Evolutionary conservation across 2,113 vertebrate species (phyloP), one percentile per base, ranked within the genome.

Genomic region (Helogale parvula): DNA sequence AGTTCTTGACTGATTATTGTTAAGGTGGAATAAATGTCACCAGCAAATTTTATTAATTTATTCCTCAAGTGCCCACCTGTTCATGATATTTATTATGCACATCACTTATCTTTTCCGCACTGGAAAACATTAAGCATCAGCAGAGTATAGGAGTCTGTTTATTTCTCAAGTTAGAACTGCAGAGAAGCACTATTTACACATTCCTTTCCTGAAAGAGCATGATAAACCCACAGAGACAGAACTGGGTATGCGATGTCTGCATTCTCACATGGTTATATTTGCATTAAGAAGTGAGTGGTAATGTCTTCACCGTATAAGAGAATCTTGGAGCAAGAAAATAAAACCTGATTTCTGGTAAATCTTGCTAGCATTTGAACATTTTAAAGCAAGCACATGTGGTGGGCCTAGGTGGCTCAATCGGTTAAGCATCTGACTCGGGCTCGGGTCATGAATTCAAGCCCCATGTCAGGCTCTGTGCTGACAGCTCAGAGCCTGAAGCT

Each of bases 171-270:
- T 74, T 92, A 41, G 68, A 90, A 66, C 68, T 91, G 90, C 63
- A 96, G 74, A 92, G 86, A 92, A 83, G 16, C 68, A 41, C 35
- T 60, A 90, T 93, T 94, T 83, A 77, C n/a, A 89, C 66, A 82
- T 74, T 84, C 52, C 8, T 29, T 83, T 52, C 76, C 69, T 47
- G 50, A 94, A 77, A 92, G 35, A 69, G 5, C 50, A 29, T 93
- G 77, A 88, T 27, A 69, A 71, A 79, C n/a, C 71, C 82, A 90
- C 57, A 54, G 65, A 90, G 45, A 90, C 19, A 82, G 69, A 71
- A 71, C 47, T 16, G 13, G 77, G 63, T 60, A 65, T 7, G 52
- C 69, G 60, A 1, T 29, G 15, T 38, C 69, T 84, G 29, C 54
- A 25, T 84, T 83, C 65, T 35, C 31, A n/a, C 10, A 45, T 66